Conservation (phyloP, 2,797 vertebrate species). For the Danio aesculapii region DNA sequence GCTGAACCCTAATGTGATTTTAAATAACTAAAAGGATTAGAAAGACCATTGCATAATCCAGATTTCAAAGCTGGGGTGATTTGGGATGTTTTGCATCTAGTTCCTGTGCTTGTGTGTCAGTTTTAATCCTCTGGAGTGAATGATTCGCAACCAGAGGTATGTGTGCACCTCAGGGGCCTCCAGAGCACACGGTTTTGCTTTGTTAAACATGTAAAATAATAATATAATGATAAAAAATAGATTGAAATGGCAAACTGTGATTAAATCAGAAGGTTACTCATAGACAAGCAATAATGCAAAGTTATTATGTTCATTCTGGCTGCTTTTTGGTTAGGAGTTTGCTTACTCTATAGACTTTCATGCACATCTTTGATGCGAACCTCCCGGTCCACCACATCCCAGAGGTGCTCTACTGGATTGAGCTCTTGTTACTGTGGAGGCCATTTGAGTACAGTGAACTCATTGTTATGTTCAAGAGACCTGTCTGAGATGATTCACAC, state of each 20-base stretch:
- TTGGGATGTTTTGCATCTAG: slow-evolving; percentile 27
- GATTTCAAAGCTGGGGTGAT: slow-evolving; percentile 24
- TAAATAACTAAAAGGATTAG: slow-evolving; percentile 32
- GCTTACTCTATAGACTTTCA: background rate
- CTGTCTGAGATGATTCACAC: no score
- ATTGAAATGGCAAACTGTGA: background rate
- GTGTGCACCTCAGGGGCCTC: background rate
- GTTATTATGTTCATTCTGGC: background rate
- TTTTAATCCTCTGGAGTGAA: slow-evolving; percentile 18
- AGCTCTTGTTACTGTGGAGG: no score
- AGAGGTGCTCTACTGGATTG: no score
- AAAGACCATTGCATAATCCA: slow-evolving; percentile 32
- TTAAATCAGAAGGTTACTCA: slow-evolving; percentile 1
- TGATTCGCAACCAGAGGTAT: background rate
- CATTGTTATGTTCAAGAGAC: no score
- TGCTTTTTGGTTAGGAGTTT: slow-evolving; percentile 5
- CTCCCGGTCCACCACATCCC: no score
- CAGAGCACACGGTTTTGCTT: background rate
- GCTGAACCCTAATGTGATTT: slow-evolving; percentile 46
- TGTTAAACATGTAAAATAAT: background rate
- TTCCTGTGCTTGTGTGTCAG: background rate
- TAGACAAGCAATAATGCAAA: background rate
- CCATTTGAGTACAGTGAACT: no score
- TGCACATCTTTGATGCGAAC: no score
- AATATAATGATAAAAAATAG: background rate